Base-by-base conservation (phyloP, 1,140 invertebrate species). In the Aphelinus atriplicis region DNA sequence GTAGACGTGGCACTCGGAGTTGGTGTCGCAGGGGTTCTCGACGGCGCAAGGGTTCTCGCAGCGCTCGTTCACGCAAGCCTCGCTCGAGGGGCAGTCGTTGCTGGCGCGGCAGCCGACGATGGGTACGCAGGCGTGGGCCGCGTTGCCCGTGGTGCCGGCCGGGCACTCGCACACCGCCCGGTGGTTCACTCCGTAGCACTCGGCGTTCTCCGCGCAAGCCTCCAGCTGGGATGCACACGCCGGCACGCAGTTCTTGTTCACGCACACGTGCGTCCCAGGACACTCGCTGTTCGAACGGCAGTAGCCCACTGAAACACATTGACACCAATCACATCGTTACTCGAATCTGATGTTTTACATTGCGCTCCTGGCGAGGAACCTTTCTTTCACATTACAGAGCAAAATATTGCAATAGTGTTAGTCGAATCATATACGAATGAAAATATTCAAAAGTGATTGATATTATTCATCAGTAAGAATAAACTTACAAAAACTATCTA, bases 81-180 rank as follows among this genome's bases (percentile, higher is more conserved):
- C 92, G 61, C 92, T 90, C 1, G 88, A 88, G 42, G 94, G 94
- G 81, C 94, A 96, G 71, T 95, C 94, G 0, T 89, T 88, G 79
- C 96, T 92, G 10, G 90, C 89, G 75, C 93, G 91, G 81, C 95
- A 96, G 62, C 94, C 94, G 1, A 96, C 88, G 0, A 92, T 87
- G 0, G 58, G 71, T n/a, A 90, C 89, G 79, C 95, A 97, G 4
- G 91, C 89, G 1, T 93, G 85, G 62, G 92, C 90, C 2, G 96
- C 95, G 84, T 97, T 95, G 47, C 96, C 96, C 48, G 90, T 90
- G 74, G 92, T 92, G 10, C 95, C 95, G 7, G 94, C 90, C 48
- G 92, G 91, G 84, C 95, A 96, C 79, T 94, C 91, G 77, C 95
- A 96, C 2, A 94, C 90, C 1, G 93, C 91, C n/a, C 91, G 90